Base-by-base conservation (phyloP, 1,140 invertebrate genomes). In the Physella acuta region DNA sequence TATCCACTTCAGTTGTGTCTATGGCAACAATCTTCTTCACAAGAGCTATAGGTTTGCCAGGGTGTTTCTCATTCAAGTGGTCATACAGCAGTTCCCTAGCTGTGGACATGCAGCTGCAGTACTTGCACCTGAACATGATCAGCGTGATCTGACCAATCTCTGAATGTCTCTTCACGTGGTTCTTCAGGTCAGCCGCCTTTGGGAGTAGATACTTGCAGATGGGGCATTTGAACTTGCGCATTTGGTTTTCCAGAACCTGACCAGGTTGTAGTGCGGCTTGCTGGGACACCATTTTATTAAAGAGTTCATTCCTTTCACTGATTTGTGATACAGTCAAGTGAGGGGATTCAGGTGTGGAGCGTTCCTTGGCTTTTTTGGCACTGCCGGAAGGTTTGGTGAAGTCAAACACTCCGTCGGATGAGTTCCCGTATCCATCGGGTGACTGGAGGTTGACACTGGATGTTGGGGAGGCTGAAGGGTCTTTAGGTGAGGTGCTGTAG, bases 191-290 rank as follows among this genome's bases (percentile, higher is more conserved):
- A 14, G 74, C 74, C 5, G 71, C 74, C 37, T 72, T 70, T 3
- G 74, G 74, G 17, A 75, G 68, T 14, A 75, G 71, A 62, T 75
- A 75, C 31, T 71, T 60, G 36, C 74, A 75, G 24, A 73, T 68
- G 3, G 74, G 74, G n/a, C 74, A 75, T 65, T 73, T 75, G 56
- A 75, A 75, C 17, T 72, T 72, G n/a, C 71, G 64, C 30, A 62
- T 52, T 39, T 67, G 71, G 44, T 75, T 75, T 67, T 75, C 74
- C 30, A 36, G 37, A 44, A 71, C 68, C n/a, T 62, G 51, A 0
- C 68, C 71, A 0, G 61, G 71, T 11, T 65, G 67, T 3, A 59
- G 62, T 5, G 55, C 67, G 8, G 61, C 55, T 31, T 62, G 62
- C 28, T 73, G 58, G 8, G 66, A 58, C 3, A 68, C 66, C 37